Evolutionary conservation across 2,113 vertebrate species (phyloP).

Genomic region (Calyptommatus sinebrachiatus): DNA sequence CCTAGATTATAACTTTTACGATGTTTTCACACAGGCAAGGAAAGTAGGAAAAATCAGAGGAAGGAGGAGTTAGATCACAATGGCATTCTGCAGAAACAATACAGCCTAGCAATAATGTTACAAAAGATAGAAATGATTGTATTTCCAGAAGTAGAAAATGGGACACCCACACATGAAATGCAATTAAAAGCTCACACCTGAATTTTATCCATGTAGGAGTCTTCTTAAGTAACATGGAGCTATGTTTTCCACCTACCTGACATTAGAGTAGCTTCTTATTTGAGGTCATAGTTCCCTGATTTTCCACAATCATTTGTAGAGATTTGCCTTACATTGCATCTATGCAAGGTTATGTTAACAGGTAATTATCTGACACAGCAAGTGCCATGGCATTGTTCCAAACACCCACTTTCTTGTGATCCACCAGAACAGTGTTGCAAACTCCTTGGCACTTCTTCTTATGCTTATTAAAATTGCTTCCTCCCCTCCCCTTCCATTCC

Average conservation of each 20-base stretch:
- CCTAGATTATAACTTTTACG: not conserved
- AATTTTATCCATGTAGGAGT: not conserved
- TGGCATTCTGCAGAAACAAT: not conserved
- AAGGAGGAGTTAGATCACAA: not conserved
- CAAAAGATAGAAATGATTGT: not conserved
- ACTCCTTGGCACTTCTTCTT: constrained; percentile 17
- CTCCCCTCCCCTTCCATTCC: constrained; percentile 26
- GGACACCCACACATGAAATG: not conserved
- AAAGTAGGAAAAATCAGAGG: not conserved
- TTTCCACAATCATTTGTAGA: not conserved
- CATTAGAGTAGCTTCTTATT: not conserved
- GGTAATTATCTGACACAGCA: constrained; percentile 2
- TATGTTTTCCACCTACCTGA: not conserved
- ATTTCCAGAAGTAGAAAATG: not conserved
- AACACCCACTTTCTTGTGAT: not conserved
- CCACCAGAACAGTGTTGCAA: not conserved
- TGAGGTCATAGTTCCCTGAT: not conserved
- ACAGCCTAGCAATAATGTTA: not conserved
- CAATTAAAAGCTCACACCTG: not conserved
- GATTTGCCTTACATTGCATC: fast-evolving
- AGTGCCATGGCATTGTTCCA: not conserved
- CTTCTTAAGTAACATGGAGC: not conserved
- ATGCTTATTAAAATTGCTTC: constrained; percentile 21
- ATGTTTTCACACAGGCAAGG: not conserved
- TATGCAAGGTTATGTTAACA: not conserved